phyloP scores from a whole-genome alignment of 2,888 invertebrate genomes.

The Himalopsyche japonica region DNA sequence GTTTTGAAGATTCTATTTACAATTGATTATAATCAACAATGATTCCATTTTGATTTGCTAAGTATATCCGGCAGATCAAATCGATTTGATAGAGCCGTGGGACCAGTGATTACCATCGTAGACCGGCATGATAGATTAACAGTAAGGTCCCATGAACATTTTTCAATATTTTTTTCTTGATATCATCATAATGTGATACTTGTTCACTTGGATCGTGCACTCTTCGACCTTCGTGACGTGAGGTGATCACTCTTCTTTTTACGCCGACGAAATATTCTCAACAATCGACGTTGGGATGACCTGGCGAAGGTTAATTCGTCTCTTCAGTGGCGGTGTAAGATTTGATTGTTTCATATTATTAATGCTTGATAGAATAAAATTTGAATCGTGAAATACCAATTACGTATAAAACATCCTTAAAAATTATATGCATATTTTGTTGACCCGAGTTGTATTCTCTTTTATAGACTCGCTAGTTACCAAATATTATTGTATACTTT shows the following conservation, averaged over 20 bases:
- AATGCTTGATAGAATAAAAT: background rate
- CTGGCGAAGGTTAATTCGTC: background rate
- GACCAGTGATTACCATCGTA: background rate
- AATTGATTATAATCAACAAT: background rate
- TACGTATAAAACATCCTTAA: too few relatives aligned
- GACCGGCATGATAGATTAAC: background rate
- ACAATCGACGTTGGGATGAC: background rate
- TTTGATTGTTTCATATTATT: background rate
- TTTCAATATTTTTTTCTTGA: background rate
- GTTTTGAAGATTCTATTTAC: background rate
- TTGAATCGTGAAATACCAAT: too few relatives aligned
- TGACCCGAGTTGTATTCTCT: too few relatives aligned
- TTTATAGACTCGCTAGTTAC: too few relatives aligned
- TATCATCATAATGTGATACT: background rate
- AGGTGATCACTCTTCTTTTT: slow-evolving; percentile 1
- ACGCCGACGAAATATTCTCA: background rate
- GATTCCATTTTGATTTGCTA: background rate
- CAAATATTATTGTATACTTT: too few relatives aligned
- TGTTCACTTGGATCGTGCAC: background rate
- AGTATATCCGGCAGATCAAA: background rate
- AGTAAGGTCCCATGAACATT: background rate
- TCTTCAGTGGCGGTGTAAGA: background rate
- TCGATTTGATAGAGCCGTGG: background rate
- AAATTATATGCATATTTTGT: too few relatives aligned
- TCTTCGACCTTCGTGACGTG: background rate